Evolutionary conservation across 1,140 invertebrate species (phyloP), one percentile per base, ranked within the genome.

Genomic region (Papilio machaon): DNA sequence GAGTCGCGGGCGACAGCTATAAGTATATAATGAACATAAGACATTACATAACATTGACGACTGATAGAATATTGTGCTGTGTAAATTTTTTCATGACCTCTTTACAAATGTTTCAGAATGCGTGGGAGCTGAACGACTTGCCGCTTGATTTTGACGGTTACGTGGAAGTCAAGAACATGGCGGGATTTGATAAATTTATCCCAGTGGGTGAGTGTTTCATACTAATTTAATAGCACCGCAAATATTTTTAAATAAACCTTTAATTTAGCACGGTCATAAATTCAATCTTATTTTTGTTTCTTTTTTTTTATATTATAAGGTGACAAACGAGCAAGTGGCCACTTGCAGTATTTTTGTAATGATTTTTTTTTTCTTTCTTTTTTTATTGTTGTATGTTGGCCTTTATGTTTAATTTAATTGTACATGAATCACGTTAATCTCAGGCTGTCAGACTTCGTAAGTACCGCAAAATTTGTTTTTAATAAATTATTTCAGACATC

Each of bases 121-220:
- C 96, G 81, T 97, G 96, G 96, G 96, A 96, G 82, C 85, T 96
- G 80, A 91, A 89, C 83, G 92, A 94, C 84, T 87, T 90, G 80
- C 93, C 89, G 73, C 89, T 94, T 80, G 94, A 92, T 87, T 89
- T 93, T 86, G 91, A 93, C 79, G 90, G 90, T 35, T 90, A 91
- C 81, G 86, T 95, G 84, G 95, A 95, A 86, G 89, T 96, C 19
- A 92, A 94, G 87, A 96, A 95, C 75, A 95, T 94, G 87, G 92
- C 95, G 15, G 95, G 95, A 52, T 95, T 96, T 82, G 95, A 96
- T 83, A 96, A 95, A 88, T 95, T 95, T 87, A 90, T 96, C 78
- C 94, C 94, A 49, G 95, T 95, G 75, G 95, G 95, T 94, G 78
- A 94, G 93, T 93, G n/a, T 52, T 84, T 83, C 83, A 83, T 85